phyloP scores from a whole-genome alignment of 2,888 invertebrate genomes.

The Herminia tarsipennalis region DNA sequence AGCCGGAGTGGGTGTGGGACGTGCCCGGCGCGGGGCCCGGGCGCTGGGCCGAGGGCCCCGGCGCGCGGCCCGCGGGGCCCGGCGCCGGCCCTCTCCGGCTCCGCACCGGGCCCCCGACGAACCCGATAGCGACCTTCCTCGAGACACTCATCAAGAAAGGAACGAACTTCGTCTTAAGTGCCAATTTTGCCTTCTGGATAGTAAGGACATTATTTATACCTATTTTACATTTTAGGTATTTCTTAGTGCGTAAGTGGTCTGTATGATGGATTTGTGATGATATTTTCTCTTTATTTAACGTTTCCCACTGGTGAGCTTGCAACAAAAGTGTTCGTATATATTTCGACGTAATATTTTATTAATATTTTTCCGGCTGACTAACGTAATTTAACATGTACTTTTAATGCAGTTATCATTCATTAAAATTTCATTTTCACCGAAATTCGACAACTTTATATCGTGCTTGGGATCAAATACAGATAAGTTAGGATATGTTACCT shows the following conservation, averaged over 20 bases:
- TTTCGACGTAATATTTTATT: slow-evolving; percentile 42
- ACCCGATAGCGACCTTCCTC: slow-evolving; percentile 49
- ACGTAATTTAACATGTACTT: slow-evolving; percentile 41
- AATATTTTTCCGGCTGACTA: slow-evolving; percentile 49
- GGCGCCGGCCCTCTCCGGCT: slow-evolving; percentile 20
- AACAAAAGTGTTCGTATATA: slow-evolving; percentile 49
- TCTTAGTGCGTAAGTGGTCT: slow-evolving; percentile 81
- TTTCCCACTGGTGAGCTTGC: slow-evolving; percentile 62
- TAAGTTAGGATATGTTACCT: slow-evolving; percentile 70
- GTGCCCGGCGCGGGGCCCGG: slow-evolving; percentile 10
- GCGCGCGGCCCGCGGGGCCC: not conserved
- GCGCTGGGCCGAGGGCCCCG: not conserved
- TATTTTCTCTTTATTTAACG: slow-evolving; percentile 44
- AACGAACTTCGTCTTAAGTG: slow-evolving; percentile 81
- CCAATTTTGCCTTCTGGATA: slow-evolving; percentile 86
- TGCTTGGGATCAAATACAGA: slow-evolving; percentile 83
- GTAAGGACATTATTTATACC: slow-evolving; percentile 84
- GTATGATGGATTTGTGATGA: slow-evolving; percentile 72
- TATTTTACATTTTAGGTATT: slow-evolving; percentile 82
- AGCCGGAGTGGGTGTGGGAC: slow-evolving; percentile 50
- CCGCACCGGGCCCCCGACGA: slow-evolving; percentile 26
- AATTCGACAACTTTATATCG: slow-evolving; percentile 67
- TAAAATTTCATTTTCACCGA: slow-evolving; percentile 49
- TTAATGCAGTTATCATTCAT: slow-evolving; percentile 33
- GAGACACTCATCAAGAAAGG: slow-evolving; percentile 64